Evolutionary conservation across 2,113 vertebrate genomes (phyloP), one percentile per base, ranked within the genome.

Genomic region (Picathartes gymnocephalus): DNA sequence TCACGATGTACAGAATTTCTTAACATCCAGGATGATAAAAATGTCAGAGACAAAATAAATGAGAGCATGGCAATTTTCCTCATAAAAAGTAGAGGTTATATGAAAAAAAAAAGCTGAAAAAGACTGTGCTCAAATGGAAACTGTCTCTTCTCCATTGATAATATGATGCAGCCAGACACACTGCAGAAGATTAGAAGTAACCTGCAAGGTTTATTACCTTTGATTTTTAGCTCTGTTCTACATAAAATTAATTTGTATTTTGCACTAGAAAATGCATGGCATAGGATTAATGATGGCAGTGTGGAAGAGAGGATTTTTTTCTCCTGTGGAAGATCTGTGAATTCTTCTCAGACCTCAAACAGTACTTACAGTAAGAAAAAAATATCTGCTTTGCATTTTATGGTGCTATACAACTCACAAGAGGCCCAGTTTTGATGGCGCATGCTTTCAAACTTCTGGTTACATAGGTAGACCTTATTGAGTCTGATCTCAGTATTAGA

Each of bases 221-320:
- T 94, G 88, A 81, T 74, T 71, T 93, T 90, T 87, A 87, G 81
- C 72, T 70, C 45, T 56, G 61, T 1, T 9, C 70, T 82, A 91
- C 58, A 92, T 76, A 92, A 95, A 97, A 97, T 94, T 94, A 95
- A 94, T 94, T 95, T 95, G 17, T 64, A 90, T 94, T 91, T 96
- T 96, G 71, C 80, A 84, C 58, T 61, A 92, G 57, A 90, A 96
- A 97, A 93, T 87, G 18, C 45, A 65, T 65, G 28, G 57, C 14
- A n/a, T 28, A 91, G 40, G 71, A 83, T 90, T 85, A 94, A 93
- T 89, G 71, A 83, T 56, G 56, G 33, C 84, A 95, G 45, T 27
- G 50, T 65, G n/a, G n/a, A 97, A 94, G 50, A 78, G 40, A 81
- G 10, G 33, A 72, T 6, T 25, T 71, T 93, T 81, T 78, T 58